phyloP scores from a whole-genome alignment of 92 coral and sea anemone species.

The Heteractis magnifica region DNA sequence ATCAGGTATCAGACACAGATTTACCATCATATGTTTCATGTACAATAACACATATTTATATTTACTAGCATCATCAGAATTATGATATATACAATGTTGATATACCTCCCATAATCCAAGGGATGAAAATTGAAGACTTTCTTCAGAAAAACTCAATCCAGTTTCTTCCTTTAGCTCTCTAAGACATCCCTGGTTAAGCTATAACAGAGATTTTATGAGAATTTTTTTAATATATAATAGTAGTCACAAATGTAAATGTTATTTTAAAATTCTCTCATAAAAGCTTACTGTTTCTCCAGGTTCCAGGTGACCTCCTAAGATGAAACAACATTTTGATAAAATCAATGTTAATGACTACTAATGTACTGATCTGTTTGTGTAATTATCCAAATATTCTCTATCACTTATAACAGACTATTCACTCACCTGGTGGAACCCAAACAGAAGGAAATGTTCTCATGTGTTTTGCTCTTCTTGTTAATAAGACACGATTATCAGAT shows the following conservation, averaged over 20 bases:
- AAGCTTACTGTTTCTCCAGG: conserved; percentile 79
- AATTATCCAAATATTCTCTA: not conserved
- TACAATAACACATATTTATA: too few relatives aligned
- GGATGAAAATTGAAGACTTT: conserved; percentile 40
- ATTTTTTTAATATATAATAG: not conserved
- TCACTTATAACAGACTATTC: not conserved
- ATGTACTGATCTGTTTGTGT: not conserved
- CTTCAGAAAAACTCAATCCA: conserved; percentile 64
- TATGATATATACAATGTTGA: too few relatives aligned
- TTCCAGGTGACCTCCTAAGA: conserved; percentile 87
- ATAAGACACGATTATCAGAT: conserved; percentile 74
- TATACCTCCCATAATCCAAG: conserved; percentile 96
- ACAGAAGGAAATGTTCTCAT: conserved; percentile 93
- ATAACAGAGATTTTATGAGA: not conserved
- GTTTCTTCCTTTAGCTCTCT: conserved; percentile 93
- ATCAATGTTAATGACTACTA: not conserved
- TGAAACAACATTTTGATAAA: not conserved
- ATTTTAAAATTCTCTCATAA: not conserved
- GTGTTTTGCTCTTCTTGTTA: conserved; percentile 84
- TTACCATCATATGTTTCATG: too few relatives aligned
- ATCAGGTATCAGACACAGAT: too few relatives aligned
- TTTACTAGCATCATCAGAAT: too few relatives aligned
- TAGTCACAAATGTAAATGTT: not conserved
- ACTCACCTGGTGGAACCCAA: conserved; percentile 97
- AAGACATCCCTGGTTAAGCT: conserved; percentile 73